Base-by-base conservation (phyloP, 2,888 invertebrate genomes). In the Cerceris ruficornis region DNA sequence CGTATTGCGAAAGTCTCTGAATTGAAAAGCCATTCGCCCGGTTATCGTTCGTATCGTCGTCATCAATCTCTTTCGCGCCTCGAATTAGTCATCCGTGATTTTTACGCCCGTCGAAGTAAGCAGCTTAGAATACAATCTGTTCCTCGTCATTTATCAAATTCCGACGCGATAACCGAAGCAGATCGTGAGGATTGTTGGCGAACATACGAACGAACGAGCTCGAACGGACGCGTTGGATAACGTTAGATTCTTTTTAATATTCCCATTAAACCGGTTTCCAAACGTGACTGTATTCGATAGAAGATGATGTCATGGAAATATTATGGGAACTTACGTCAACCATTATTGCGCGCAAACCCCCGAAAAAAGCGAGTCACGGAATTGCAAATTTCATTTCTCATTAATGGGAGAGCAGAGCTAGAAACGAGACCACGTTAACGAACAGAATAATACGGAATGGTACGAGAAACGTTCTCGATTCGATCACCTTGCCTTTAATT, bases 341-440 rank as follows among this genome's bases (percentile, higher is more conserved):
- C 59, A 0, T 42, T 58, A 58, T 67, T 28, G 42, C 49, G 64
- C 64, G 55, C 14, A 54, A 9, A 17, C 7, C 55, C 7, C 28
- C 50, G 14, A 50, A 49, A 69, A 54, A 52, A 7, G 6, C 17
- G 55, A 43, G 46, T 15, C 15, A 57, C 42, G 58, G 55, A 66
- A 77, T 79, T 69, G 67, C 61, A 69, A 77, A 1, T 73, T 71
- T 66, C 60, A 54, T 69, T 80, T 71, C 75, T 75, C 80, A 64
- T 72, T 75, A 75, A 64, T 43, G 54, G 62, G 67, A 60, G 70
- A 54, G 52, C 46, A 59, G 61, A 66, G 46, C 66, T 55, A 57
- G 60, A 57, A 14, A 14, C 15, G 41, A n/a, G 65, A 17, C 50
- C 28, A 61, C 42, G 58, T 13, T 13, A 55, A 55, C 42, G 57